Percentiles rank a stretch among this genome's conserved stretches.
phyloP scores from a whole-genome alignment of 1,140 invertebrate species.

The Copidosoma floridanum region DNA sequence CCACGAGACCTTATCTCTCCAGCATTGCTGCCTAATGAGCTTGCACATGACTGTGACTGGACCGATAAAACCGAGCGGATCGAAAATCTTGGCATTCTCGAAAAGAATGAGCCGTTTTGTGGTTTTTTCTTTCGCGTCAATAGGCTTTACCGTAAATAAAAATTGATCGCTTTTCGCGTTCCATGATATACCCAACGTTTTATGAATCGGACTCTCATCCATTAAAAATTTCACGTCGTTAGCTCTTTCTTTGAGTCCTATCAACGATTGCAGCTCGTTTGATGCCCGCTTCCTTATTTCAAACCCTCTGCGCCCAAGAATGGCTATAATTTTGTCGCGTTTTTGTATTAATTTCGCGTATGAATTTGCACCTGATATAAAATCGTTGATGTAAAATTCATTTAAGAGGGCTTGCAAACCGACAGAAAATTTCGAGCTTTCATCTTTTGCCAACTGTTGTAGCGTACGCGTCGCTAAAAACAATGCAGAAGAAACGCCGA shows the following conservation, averaged over 20 bases:
- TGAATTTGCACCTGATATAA: too few species aligned
- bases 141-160: neutral
- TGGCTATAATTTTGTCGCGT: neutral
- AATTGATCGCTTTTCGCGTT: neutral
- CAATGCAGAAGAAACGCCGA: slow-evolving; percentile 27
- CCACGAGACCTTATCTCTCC: neutral
- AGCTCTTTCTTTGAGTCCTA: neutral
- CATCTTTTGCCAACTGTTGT: slow-evolving; percentile 1
- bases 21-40: neutral
- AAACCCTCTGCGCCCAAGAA: slow-evolving; percentile 1
- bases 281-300: slow-evolving; percentile 3
- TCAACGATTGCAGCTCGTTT: neutral
- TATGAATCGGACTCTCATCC: neutral
- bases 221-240: neutral
- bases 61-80: neutral
- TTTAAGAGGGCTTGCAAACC: too few species aligned
- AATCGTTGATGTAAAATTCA: too few species aligned
- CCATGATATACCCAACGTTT: neutral
- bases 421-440: slow-evolving; percentile 26
- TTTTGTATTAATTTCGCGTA: neutral
- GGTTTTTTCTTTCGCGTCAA: neutral
- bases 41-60: neutral
- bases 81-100: neutral
- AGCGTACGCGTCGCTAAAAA: too few species aligned
- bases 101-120: neutral